Percentiles rank a stretch among this genome's conserved stretches.
Evolutionary conservation across 2,113 vertebrate genomes (phyloP).

Genomic region (Pseudolaguvia tuberculata): DNA sequence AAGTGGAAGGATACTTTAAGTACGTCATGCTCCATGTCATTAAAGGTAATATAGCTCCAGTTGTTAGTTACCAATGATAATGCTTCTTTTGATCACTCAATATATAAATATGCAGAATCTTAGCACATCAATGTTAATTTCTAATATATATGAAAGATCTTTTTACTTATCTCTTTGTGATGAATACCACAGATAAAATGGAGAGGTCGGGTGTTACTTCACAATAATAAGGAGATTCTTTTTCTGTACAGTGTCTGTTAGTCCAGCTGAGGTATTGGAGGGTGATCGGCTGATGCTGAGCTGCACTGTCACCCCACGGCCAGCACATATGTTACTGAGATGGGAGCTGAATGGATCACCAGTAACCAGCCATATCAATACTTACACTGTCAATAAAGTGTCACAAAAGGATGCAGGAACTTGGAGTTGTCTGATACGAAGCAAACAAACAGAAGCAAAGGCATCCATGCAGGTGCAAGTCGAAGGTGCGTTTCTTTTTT

Average conservation of each 20-base stretch:
- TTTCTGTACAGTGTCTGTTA: conserved; percentile 55
- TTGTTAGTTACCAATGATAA: background rate
- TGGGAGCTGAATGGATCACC: conserved; percentile 56
- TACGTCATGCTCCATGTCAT: conserved; percentile 59
- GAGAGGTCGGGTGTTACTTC: conserved; percentile 2
- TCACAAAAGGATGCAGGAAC: conserved; percentile 46
- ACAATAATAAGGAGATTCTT: background rate
- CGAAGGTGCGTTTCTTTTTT: conserved; percentile 53
- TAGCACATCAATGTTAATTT: background rate
- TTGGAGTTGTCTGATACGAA: conserved; percentile 59
- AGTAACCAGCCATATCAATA: rapidly evolving
- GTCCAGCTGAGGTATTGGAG: conserved; percentile 36
- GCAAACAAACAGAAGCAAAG: background rate
- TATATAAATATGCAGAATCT: background rate
- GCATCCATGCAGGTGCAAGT: conserved; percentile 52
- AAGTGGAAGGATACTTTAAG: background rate
- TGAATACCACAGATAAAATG: background rate
- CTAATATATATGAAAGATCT: too few species aligned
- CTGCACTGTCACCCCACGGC: conserved; percentile 55
- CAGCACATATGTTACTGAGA: rapidly evolving
- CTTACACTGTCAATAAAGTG: background rate
- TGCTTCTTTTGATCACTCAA: background rate
- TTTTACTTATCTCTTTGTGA: background rate
- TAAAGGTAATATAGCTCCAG: conserved; percentile 54
- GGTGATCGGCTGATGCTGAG: conserved; percentile 34